Percentiles rank a stretch among this genome's conserved stretches.
phyloP scores from a whole-genome alignment of 2,113 vertebrate species.

The Ranitomeya variabilis region DNA sequence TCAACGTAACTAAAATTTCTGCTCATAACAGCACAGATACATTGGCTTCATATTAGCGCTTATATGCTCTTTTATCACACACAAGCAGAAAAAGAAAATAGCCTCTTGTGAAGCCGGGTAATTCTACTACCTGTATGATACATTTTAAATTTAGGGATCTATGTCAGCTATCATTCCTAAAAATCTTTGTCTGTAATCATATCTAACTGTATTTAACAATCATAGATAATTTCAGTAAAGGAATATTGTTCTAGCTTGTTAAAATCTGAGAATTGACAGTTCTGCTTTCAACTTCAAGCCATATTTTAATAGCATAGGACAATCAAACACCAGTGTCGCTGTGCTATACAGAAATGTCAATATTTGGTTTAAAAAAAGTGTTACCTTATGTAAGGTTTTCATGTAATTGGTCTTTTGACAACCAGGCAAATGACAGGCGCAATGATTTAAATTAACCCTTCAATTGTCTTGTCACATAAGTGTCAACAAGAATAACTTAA shows the following conservation, averaged over 20 bases:
- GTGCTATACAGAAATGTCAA: slow-evolving; percentile 13
- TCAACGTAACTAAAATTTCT: no score
- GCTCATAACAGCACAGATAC: no score
- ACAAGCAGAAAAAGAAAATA: no score
- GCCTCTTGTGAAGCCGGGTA: no score
- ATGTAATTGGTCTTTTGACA: slow-evolving; percentile 24
- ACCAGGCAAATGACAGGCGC: slow-evolving; percentile 14
- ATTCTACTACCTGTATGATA: not conserved
- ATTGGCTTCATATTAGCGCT: no score
- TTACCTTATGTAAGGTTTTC: slow-evolving; percentile 38
- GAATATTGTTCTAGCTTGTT: not conserved
- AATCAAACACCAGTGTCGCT: slow-evolving; percentile 1
- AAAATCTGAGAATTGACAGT: not conserved
- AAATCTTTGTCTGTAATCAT: not conserved
- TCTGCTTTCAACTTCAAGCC: slow-evolving; percentile 2
- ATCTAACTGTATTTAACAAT: not conserved
- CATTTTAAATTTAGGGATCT: not conserved
- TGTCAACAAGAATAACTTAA: not conserved
- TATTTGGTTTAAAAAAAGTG: slow-evolving; percentile 47
- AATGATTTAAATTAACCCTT: slow-evolving; percentile 37
- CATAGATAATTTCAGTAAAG: not conserved
- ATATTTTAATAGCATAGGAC: slow-evolving; percentile 8
- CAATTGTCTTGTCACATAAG: slow-evolving; percentile 7
- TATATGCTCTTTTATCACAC: no score
- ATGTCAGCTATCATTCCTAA: not conserved